phyloP scores from a whole-genome alignment of 2,888 invertebrate species.

The Athalia cordata region DNA sequence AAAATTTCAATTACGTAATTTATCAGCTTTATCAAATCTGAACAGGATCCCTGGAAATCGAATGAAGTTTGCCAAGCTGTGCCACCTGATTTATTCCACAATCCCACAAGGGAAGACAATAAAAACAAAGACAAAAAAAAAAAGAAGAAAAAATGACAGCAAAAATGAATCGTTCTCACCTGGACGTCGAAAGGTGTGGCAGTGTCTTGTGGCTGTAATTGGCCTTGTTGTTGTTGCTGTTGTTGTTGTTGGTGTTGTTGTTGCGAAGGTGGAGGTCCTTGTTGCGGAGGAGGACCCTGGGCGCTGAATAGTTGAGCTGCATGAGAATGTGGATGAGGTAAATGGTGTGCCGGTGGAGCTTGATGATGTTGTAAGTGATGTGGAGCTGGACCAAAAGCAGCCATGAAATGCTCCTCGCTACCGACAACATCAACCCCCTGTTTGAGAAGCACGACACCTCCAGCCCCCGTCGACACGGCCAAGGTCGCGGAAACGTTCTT shows the following conservation, averaged over 20 bases:
- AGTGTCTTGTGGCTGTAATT: constrained; percentile 69
- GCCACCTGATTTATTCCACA: too few species aligned
- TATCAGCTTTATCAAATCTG: too few species aligned
- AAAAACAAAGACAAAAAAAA: too few species aligned
- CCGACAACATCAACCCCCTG: constrained; percentile 73
- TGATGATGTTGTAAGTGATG: constrained; percentile 76
- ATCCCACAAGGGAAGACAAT: too few species aligned
- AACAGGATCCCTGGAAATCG: too few species aligned
- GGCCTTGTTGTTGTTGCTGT: constrained; percentile 66
- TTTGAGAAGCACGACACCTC: constrained; percentile 75
- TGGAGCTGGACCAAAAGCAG: constrained; percentile 72
- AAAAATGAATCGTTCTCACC: constrained; percentile 58
- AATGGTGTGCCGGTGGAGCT: constrained; percentile 74
- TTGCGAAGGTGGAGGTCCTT: constrained; percentile 68
- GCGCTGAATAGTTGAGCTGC: constrained; percentile 74
- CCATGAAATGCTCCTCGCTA: constrained; percentile 71
- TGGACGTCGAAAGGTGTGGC: constrained; percentile 71
- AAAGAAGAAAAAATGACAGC: too few species aligned
- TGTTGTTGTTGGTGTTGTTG: constrained; percentile 71
- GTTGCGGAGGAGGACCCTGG: constrained; percentile 69
- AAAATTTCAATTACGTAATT: too few species aligned
- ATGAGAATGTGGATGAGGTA: constrained; percentile 75
- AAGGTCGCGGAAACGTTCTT: constrained; percentile 75
- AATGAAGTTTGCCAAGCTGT: too few species aligned
- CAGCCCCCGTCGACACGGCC: constrained; percentile 68